Percentiles rank a stretch among this genome's conserved stretches.
Conservation (phyloP, 1,140 invertebrate genomes). For the Penaeus indicus region DNA sequence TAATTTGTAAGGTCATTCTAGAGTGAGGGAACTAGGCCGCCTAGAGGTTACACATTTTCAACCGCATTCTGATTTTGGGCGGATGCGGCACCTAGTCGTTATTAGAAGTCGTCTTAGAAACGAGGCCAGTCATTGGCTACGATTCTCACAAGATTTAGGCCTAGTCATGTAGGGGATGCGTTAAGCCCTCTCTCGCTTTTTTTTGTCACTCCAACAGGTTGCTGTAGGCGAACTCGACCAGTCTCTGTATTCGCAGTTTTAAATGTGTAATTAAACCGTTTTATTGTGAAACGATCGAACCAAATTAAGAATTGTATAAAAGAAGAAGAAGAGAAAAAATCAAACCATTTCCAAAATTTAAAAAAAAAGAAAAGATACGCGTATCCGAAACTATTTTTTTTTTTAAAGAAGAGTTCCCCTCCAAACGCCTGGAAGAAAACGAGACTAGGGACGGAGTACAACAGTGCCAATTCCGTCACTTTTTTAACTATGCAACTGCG, state of each 20-base stretch:
- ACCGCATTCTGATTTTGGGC: neutral
- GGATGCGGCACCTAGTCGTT: neutral
- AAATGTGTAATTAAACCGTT: no score
- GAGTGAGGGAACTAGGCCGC: conserved; percentile 48
- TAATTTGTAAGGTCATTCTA: conserved; percentile 45
- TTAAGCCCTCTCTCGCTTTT: conserved; percentile 43
- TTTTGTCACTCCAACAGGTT: neutral
- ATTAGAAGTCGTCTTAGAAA: neutral
- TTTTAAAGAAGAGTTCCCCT: neutral
- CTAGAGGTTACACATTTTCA: neutral
- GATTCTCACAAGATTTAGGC: conserved; percentile 43
- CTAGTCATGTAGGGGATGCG: conserved; percentile 36
- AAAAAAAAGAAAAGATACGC: neutral
- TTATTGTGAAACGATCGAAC: no score
- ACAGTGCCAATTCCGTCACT: conserved; percentile 61
- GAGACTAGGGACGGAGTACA: conserved; percentile 53
- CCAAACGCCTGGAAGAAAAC: conserved; percentile 26
- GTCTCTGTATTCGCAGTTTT: neutral
- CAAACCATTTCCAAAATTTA: neutral
- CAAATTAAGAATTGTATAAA: no score
- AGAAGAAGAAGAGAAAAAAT: no score
- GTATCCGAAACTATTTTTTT: neutral
- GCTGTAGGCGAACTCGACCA: no score
- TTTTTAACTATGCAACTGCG: conserved; percentile 64
- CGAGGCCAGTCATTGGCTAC: conserved; percentile 54